Percentiles rank a stretch among this genome's conserved stretches.
Evolutionary conservation across 2,113 vertebrate species (phyloP).

Genomic region (Crypturellus undulatus): DNA sequence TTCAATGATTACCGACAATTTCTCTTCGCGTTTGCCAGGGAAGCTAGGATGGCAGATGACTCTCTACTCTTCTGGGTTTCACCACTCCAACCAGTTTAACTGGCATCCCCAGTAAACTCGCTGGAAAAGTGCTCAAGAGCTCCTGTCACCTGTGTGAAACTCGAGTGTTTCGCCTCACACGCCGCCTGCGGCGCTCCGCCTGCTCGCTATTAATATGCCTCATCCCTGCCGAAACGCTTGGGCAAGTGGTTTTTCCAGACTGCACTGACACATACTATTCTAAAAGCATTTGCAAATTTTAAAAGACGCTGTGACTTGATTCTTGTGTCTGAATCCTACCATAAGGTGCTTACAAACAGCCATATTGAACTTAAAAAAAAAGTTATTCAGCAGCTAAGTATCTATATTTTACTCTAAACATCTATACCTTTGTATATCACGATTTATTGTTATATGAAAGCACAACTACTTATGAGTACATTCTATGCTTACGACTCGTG

Average conservation of each 20-base stretch:
- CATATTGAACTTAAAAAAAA: neutral
- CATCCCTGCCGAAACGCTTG: neutral
- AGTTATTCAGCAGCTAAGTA: neutral
- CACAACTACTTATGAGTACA: neutral
- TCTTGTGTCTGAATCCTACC: neutral
- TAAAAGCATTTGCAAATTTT: constrained; percentile 5
- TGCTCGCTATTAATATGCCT: neutral
- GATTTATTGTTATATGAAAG: neutral
- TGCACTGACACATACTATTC: neutral
- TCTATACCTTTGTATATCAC: neutral
- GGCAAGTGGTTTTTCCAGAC: neutral
- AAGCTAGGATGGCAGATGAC: neutral
- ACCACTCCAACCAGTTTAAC: neutral
- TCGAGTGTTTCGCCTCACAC: neutral
- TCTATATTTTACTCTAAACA: neutral
- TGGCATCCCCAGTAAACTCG: neutral
- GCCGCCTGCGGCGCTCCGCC: neutral
- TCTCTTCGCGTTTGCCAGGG: neutral
- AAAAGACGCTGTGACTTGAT: neutral
- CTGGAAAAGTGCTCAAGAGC: neutral
- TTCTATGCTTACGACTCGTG: constrained; percentile 2
- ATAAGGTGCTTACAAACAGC: neutral
- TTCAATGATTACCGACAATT: neutral
- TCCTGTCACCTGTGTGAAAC: neutral
- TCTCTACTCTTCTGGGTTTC: neutral